Evolutionary conservation across 2,888 invertebrate genomes (phyloP).

Genomic region (Limenitis camilla): DNA sequence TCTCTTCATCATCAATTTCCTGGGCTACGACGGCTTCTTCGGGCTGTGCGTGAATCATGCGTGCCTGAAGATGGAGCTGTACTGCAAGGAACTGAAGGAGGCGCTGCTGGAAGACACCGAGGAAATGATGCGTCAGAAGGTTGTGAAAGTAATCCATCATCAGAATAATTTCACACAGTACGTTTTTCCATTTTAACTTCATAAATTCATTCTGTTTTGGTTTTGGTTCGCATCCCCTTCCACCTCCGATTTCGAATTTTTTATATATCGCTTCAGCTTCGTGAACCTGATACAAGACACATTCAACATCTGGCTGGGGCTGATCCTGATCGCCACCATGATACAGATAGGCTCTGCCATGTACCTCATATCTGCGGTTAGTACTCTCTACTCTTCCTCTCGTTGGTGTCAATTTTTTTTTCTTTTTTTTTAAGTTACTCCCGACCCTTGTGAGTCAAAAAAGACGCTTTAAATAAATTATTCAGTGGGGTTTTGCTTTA

Average conservation of each 20-base stretch:
- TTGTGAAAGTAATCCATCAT: slow-evolving; percentile 39
- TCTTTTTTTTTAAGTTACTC: too few relatives aligned
- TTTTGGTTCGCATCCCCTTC: background rate
- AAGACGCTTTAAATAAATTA: too few relatives aligned
- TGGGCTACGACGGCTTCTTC: slow-evolving; percentile 49
- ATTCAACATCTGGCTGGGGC: slow-evolving; percentile 48
- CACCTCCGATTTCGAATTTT: too few relatives aligned
- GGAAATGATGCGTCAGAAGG: slow-evolving; percentile 16
- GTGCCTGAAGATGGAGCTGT: slow-evolving; percentile 47
- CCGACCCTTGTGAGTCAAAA: too few relatives aligned
- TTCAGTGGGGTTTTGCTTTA: too few relatives aligned
- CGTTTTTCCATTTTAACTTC: slow-evolving; percentile 20
- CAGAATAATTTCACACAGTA: slow-evolving; percentile 43
- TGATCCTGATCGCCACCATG: slow-evolving; percentile 44
- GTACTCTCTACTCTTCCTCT: background rate
- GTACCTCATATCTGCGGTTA: slow-evolving; percentile 50
- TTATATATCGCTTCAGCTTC: slow-evolving; percentile 33
- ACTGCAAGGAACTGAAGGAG: slow-evolving; percentile 39
- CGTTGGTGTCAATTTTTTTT: too few relatives aligned
- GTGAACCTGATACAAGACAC: slow-evolving; percentile 43
- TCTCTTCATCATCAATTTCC: slow-evolving; percentile 37
- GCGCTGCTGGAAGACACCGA: slow-evolving; percentile 27
- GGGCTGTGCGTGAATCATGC: slow-evolving; percentile 46
- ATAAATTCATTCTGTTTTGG: background rate
- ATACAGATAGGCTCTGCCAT: slow-evolving; percentile 50